Conservation (phyloP, 2,888 invertebrate species). For the Campaea margaritaria region DNA sequence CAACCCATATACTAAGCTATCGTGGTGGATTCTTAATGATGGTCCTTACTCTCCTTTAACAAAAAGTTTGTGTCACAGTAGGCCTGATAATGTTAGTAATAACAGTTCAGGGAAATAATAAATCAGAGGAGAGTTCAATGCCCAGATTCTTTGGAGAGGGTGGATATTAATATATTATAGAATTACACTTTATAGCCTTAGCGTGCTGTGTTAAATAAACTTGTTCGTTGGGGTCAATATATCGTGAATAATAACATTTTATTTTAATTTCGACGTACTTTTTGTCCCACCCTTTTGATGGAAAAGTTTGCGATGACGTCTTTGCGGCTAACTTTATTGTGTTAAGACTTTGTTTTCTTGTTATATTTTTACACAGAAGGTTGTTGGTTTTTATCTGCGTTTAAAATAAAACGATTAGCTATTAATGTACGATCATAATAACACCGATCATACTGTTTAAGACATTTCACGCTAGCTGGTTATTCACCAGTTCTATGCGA, state of each 20-base stretch:
- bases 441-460: neutral
- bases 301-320: constrained; percentile 27
- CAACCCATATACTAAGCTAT: no score
- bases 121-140: constrained; percentile 10
- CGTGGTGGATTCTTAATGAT: no score
- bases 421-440: no score
- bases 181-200: neutral
- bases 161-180: neutral
- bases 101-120: no score
- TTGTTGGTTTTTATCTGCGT: constrained; percentile 5
- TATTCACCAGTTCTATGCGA: constrained; percentile 12
- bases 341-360: constrained; percentile 8
- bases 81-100: no score
- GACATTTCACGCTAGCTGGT: neutral
- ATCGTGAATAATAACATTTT: neutral
- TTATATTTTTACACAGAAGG: constrained; percentile 4
- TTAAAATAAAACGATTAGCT: neutral
- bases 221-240: constrained; percentile 12
- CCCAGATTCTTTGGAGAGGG: neutral
- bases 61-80: no score
- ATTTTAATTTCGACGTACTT: constrained; percentile 8
- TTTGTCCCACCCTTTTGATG: constrained; percentile 12
- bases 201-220: neutral
- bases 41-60: no score
- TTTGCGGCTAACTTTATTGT: constrained; percentile 19